A percentile compares a stretch with the other conserved stretches of the same genome.
Evolutionary conservation across 2,797 vertebrate genomes (phyloP).

Genomic region (Clarias pachynema): DNA sequence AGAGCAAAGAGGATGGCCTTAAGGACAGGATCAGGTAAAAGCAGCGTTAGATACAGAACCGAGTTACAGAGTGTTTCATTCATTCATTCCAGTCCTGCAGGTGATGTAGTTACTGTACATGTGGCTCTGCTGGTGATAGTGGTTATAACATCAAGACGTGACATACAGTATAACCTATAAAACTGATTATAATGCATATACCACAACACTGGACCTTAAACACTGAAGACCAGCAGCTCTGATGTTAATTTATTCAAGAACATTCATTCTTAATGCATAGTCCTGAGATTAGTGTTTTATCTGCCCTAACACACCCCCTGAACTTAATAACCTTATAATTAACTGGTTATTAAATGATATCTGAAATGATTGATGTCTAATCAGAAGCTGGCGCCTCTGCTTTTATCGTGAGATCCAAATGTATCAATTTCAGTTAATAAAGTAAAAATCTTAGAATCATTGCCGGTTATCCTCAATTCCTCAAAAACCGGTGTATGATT

Average conservation of each 20-base stretch:
- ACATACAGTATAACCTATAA: not conserved
- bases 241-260: not conserved
- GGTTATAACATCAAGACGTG: not conserved
- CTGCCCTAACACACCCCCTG: not conserved
- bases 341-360: not conserved
- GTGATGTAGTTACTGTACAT: not conserved
- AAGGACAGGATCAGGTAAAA: constrained; percentile 71
- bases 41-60: not conserved
- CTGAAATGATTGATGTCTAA: not conserved
- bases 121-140: not conserved
- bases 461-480: not conserved
- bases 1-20: constrained; percentile 60
- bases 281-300: not conserved
- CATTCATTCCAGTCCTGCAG: not conserved
- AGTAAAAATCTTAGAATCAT: not conserved
- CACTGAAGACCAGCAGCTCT: not conserved
- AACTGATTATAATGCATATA: not conserved
- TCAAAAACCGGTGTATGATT: not conserved
- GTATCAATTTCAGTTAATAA: not conserved
- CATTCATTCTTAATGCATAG: not conserved
- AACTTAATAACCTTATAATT: not conserved
- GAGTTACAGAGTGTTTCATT: too few relatives aligned
- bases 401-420: not conserved
- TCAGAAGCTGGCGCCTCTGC: not conserved
- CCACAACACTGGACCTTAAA: not conserved